Evolutionary conservation across 2,888 invertebrate genomes (phyloP).

Genomic region (Ophonus ardosiacus): DNA sequence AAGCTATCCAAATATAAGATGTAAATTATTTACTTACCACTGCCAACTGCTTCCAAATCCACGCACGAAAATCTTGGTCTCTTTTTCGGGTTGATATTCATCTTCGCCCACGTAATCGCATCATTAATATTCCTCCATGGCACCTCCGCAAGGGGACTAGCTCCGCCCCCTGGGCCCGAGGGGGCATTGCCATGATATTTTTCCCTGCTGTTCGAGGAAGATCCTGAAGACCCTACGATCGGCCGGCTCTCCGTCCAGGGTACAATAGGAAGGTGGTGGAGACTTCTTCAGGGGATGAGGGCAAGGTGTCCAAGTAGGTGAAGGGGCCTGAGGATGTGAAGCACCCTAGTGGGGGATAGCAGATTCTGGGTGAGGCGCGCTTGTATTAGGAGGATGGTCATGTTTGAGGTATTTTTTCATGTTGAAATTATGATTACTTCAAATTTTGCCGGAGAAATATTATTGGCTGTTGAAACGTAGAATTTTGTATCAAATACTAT

Average conservation of each 20-base stretch:
- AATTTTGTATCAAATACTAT: no score
- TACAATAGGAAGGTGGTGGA: slow-evolving; percentile 90
- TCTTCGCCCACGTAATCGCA: slow-evolving; percentile 81
- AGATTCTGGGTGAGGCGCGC: slow-evolving; percentile 87
- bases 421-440: no score
- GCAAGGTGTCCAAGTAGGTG: slow-evolving; percentile 92
- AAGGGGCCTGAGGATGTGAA: slow-evolving; percentile 94
- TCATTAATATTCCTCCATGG: slow-evolving; percentile 86
- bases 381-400: slow-evolving; percentile 83
- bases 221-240: neutral
- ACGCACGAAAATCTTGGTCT: slow-evolving; percentile 91
- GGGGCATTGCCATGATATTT: no score
- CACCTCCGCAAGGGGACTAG: slow-evolving; percentile 82
- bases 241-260: slow-evolving; percentile 78
- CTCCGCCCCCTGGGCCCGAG: slow-evolving; percentile 78
- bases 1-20: no score
- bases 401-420: no score
- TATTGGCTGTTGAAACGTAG: no score
- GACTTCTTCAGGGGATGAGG: slow-evolving; percentile 91
- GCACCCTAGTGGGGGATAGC: slow-evolving; percentile 94
- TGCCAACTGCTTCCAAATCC: slow-evolving; percentile 95
- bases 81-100: slow-evolving; percentile 82
- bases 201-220: no score
- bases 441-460: no score
- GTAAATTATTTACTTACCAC: slow-evolving; percentile 80